These are phyloP conservation scores for Eugnorisma glareosa DNA, from an alignment of 2,888 invertebrate genomes.

Conservation along the genomic window DNA sequence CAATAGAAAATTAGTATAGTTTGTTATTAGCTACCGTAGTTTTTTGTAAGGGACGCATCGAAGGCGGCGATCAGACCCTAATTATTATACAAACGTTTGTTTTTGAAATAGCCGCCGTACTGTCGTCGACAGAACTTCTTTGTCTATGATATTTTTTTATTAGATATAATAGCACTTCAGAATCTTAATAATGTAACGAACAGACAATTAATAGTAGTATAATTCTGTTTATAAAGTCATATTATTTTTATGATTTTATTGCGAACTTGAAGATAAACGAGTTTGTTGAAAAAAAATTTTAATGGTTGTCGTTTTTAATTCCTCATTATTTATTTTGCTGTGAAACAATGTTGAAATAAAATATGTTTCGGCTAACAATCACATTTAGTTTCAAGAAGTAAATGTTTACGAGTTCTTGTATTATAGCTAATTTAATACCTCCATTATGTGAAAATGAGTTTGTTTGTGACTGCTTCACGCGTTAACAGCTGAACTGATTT, in stretches of 20 bases:
- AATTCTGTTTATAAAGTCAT: constrained; percentile 31
- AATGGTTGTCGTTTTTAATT: constrained; percentile 35
- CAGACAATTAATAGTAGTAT: constrained; percentile 34
- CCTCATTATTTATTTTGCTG: constrained; percentile 9
- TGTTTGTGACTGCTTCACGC: not conserved
- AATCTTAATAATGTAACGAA: constrained; percentile 37
- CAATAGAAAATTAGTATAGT: constrained; percentile 81
- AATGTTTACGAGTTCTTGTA: constrained; percentile 41
- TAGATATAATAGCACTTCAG: constrained; percentile 24
- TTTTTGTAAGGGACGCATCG: constrained; percentile 73
- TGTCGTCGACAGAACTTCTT: constrained; percentile 71
- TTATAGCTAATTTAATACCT: not conserved
- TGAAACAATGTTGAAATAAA: constrained; percentile 20
- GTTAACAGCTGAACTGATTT: not conserved
- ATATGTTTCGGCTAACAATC: constrained; percentile 5
- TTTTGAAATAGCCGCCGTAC: constrained; percentile 87
- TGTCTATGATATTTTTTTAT: constrained; percentile 39
- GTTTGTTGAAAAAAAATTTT: constrained; percentile 21
- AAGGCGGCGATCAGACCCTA: constrained; percentile 79
- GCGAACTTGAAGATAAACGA: constrained; percentile 28
- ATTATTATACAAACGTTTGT: constrained; percentile 86
- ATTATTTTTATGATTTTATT: constrained; percentile 40
- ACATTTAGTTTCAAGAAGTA: constrained; percentile 14
- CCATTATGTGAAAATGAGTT: not conserved
- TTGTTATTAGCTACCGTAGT: constrained; percentile 84